These are phyloP conservation scores for Alouatta palliata DNA, from an alignment of 2,113 vertebrate species.

Conservation along the genomic window DNA sequence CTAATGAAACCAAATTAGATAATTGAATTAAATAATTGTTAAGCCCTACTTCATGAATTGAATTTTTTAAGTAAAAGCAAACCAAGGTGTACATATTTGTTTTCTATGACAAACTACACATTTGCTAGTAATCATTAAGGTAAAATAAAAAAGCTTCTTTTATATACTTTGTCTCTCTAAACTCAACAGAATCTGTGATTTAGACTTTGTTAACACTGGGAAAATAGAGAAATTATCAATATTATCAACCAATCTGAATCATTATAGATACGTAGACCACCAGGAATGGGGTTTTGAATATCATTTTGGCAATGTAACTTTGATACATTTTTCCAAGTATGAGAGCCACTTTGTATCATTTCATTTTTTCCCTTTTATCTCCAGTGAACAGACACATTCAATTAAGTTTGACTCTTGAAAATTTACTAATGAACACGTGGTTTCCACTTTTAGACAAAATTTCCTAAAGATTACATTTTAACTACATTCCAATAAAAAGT, in stretches of 20 bases:
- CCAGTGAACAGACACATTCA: not conserved
- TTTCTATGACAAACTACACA: constrained; percentile 8
- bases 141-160: not conserved
- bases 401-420: not conserved
- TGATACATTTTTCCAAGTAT: not conserved
- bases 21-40: not conserved
- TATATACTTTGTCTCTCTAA: not conserved
- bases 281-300: not conserved
- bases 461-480: not conserved
- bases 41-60: not conserved
- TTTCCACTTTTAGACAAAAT: constrained; percentile 9
- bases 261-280: not conserved
- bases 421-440: not conserved
- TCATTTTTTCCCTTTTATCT: not conserved
- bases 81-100: not conserved
- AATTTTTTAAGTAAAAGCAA: not conserved
- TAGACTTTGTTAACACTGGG: not conserved
- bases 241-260: not conserved
- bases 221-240: not conserved
- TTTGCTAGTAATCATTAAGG: not conserved
- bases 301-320: constrained; percentile 16
- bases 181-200: constrained; percentile 2
- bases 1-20: constrained; percentile 20
- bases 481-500: not conserved
- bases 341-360: not conserved